Conservation (phyloP, 2,113 vertebrate genomes). For the Lanius ludovicianus region DNA sequence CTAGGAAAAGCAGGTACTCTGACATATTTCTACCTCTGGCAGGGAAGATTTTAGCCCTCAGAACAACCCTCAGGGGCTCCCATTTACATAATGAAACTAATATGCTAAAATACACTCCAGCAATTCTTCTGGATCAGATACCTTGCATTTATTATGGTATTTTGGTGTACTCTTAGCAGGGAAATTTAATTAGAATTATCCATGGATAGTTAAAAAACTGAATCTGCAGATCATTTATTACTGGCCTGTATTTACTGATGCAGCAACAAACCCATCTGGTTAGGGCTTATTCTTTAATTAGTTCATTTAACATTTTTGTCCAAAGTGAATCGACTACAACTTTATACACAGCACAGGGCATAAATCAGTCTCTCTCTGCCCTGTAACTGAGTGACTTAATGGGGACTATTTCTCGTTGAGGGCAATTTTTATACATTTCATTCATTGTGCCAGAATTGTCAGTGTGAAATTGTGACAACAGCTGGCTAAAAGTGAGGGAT, state of each 20-base stretch:
- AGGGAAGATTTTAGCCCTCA: slow-evolving; percentile 21
- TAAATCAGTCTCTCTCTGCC: background rate
- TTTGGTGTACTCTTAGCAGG: slow-evolving; percentile 51
- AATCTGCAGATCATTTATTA: slow-evolving; percentile 65
- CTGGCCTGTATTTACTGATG: slow-evolving; percentile 56
- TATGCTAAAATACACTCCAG: slow-evolving; percentile 36
- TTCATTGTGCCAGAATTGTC: background rate
- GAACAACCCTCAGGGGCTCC: background rate
- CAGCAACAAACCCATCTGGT: slow-evolving; percentile 61
- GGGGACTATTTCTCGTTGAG: background rate
- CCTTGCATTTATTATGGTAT: slow-evolving; percentile 2
- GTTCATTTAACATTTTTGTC: slow-evolving; percentile 57
- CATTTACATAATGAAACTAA: slow-evolving; percentile 58
- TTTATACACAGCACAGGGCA: background rate
- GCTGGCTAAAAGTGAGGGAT: background rate
- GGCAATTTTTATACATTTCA: background rate
- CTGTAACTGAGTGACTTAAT: background rate
- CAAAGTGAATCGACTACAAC: background rate
- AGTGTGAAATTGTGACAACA: slow-evolving; percentile 30
- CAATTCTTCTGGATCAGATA: slow-evolving; percentile 59
- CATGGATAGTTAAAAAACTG: slow-evolving; percentile 47
- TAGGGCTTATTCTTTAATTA: slow-evolving; percentile 64
- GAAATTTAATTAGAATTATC: slow-evolving; percentile 64
- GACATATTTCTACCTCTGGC: background rate
- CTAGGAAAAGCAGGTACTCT: slow-evolving; percentile 25